Base-by-base conservation (phyloP, 1,140 invertebrate genomes). In the Chrysoperla carnea region DNA sequence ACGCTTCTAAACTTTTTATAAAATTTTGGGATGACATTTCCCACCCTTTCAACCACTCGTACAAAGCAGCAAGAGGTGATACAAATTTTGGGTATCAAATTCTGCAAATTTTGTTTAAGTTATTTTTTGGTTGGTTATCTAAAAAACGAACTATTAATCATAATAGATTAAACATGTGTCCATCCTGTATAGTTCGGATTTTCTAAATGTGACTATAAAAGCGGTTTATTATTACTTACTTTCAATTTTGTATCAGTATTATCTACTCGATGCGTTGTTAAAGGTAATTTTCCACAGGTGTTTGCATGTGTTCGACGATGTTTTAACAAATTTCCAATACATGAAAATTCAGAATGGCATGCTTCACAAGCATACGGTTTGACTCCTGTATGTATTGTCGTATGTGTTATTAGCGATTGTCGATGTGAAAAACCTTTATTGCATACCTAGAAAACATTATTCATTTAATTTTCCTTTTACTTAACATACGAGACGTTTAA, bases 351-450 rank as follows among this genome's bases (percentile, higher is more conserved):
- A 28, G 52, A 48, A 8, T 48, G 48, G 47, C 62, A 66, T 42
- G 56, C 55, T 43, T 57, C 51, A 40, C 65, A 68, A 41, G 51
- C 33, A 57, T 52, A 63, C 8, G 63, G 61, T 41, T 63, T 57
- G n/a, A 58, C 51, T 45, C 66, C 65, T n/a, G 67, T 65, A 43
- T 69, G 67, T n/a, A 68, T 50, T 5, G 64, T 57, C 46, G 62
- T 63, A 48, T 68, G 66, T 12, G 64, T 68, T 17, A 66, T 53
- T 29, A 69, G 44, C 40, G 62, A 66, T 45, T 66, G 63, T 23
- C 66, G 54, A 46, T 68, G 64, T 7, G 64, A 63, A 57, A 70
- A 70, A 17, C 63, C 65, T 51, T 67, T 67, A 15, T 59, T 56
- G 54, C 73, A 76, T 1, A 69, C 54, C 46, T 60, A 48, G 48